Percentiles rank a stretch among this genome's conserved stretches.
phyloP scores from a whole-genome alignment of 2,888 invertebrate species.

The Lamellibrachia columna region DNA sequence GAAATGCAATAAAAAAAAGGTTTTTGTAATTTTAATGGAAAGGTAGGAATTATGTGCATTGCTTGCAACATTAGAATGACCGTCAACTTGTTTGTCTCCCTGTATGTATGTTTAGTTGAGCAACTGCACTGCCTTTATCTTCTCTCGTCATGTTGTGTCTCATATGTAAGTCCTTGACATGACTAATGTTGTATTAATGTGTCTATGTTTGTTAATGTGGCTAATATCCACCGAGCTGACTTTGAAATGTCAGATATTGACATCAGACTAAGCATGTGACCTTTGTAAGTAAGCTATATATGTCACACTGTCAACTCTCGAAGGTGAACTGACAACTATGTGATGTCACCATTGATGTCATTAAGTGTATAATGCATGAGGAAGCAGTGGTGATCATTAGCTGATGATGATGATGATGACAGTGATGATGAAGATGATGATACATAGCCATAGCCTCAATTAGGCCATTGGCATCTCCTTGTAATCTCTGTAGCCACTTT shows the following conservation, averaged over 20 bases:
- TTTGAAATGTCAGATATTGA: neutral
- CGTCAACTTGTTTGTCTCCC: neutral
- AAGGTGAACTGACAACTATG: neutral
- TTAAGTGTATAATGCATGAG: neutral
- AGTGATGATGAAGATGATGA: too few species aligned
- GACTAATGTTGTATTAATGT: neutral
- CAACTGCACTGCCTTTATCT: neutral
- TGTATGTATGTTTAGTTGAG: neutral
- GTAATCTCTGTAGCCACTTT: too few species aligned
- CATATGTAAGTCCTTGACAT: neutral
- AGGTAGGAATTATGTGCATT: neutral
- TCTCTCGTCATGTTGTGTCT: neutral
- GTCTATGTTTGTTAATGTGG: neutral
- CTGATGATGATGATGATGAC: too few species aligned
- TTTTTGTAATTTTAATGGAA: neutral
- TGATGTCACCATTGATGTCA: neutral
- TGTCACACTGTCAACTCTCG: neutral
- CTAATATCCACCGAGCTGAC: neutral
- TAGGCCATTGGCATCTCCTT: too few species aligned
- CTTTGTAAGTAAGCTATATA: neutral
- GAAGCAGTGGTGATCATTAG: neutral
- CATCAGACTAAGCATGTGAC: neutral
- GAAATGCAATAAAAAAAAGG: too few species aligned
- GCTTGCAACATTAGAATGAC: neutral
- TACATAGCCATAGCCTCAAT: too few species aligned